Evolutionary conservation across 2,113 vertebrate genomes (phyloP), one percentile per base, ranked within the genome.

Genomic region (Acrocephalus kingi): DNA sequence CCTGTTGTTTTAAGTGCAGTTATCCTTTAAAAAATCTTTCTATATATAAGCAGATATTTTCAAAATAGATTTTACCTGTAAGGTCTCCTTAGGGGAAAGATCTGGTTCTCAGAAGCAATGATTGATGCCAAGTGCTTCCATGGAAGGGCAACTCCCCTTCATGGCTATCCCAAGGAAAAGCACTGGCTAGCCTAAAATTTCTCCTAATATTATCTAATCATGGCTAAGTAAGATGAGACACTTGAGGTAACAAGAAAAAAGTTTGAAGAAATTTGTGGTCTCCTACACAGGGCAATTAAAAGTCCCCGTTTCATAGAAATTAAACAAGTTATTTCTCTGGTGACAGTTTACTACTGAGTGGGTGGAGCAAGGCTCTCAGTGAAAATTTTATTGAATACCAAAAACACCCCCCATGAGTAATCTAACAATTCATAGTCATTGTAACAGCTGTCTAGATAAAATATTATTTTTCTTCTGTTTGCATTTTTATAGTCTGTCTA

Each of bases 391-490:
- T 22, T 63, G 49, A 74, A 67, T 51, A 30, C 4, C 2, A 62
- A 72, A 84, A 75, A 31, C 19, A 41, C 3, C 4, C 6, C 9
- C 11, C 16, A 56, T 46, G 10, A 67, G 25, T 51, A 85, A 48
- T 21, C 33, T 80, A 55, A 48, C 52, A 86, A 61, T 84, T 82
- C 69, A 61, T 16, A 61, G 27, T 43, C 15, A 28, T 39, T 58
- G 45, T 67, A 93, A 33, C 17, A 46, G 82, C 61, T 79, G 33
- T 37, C 48, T 48, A 72, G 56, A 62, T 62, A 58, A 80, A 82
- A 48, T 46, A 22, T 24, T 72, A 27, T 59, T 89, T 94, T 89
- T 52, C 27, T 73, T 83, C 24, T 41, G 16, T 66, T 94, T 89
- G 17, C 28, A 27, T 85, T 87, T 64, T 22, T 79, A 51, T 25